phyloP scores from a whole-genome alignment of 2,888 invertebrate genomes.

The Syritta pipiens region DNA sequence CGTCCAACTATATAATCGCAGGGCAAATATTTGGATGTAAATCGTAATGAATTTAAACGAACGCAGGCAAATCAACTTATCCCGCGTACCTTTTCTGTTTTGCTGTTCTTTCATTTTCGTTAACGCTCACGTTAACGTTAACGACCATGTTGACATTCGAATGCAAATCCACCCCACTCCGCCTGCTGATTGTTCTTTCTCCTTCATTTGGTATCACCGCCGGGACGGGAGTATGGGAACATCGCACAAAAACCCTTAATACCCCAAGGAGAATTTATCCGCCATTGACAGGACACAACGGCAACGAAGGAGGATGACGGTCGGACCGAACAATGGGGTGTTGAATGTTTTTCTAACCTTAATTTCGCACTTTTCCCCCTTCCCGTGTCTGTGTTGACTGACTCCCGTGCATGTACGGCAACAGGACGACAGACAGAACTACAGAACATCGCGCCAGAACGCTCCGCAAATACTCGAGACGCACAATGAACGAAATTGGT shows the following conservation, averaged over 20 bases:
- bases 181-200: conserved; percentile 56
- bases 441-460: conserved; percentile 31
- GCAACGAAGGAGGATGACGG: conserved; percentile 1
- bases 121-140: too few species aligned
- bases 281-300: conserved; percentile 33
- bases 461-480: conserved; percentile 43
- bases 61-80: conserved; percentile 63
- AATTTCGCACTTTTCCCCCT: conserved; percentile 45
- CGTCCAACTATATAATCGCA: conserved; percentile 51
- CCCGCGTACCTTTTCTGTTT: conserved; percentile 56
- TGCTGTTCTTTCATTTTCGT: not conserved
- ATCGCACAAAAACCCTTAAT: conserved; percentile 39
- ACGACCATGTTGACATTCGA: conserved; percentile 54
- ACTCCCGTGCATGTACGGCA: too few species aligned
- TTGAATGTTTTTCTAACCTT: conserved; percentile 60
- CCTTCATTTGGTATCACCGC: conserved; percentile 46
- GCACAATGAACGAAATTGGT: conserved; percentile 64
- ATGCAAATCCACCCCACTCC: conserved; percentile 62
- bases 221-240: conserved; percentile 4
- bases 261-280: conserved; percentile 60
- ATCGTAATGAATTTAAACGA: conserved; percentile 62
- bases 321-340: conserved; percentile 52
- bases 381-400: too few species aligned
- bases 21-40: conserved; percentile 61
- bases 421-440: too few species aligned